These are phyloP conservation scores for Pluvianellus socialis DNA, from an alignment of 2,113 vertebrate genomes.

Conservation along the genomic window DNA sequence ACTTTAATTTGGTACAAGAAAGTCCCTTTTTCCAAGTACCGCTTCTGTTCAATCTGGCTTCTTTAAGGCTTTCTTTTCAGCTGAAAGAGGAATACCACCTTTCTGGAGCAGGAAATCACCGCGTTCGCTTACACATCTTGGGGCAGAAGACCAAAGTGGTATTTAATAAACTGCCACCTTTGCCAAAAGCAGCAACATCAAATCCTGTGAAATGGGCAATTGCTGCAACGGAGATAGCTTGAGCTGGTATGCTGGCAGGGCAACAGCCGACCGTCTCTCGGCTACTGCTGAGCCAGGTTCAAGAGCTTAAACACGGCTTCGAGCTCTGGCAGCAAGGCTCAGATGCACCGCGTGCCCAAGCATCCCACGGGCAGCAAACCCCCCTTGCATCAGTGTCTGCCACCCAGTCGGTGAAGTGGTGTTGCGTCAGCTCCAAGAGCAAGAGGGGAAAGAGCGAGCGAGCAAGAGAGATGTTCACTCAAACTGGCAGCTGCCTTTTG, in stretches of 20 bases:
- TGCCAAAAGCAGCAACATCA: constrained; percentile 47
- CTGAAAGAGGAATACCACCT: background rate
- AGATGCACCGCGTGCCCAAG: background rate
- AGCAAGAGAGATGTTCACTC: constrained; percentile 69
- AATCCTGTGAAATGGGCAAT: constrained; percentile 5
- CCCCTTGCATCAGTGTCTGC: background rate
- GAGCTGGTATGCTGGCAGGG: constrained; percentile 20
- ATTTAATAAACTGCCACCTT: constrained; percentile 48
- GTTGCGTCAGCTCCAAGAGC: constrained; percentile 50
- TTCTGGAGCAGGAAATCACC: background rate
- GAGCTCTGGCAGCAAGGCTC: background rate
- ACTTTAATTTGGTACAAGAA: background rate
- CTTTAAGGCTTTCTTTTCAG: background rate
- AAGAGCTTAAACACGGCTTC: background rate
- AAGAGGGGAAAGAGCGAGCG: background rate
- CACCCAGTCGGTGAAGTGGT: constrained; percentile 35
- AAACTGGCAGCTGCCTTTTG: constrained; percentile 74
- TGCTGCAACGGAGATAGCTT: background rate
- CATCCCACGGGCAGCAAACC: constrained; percentile 3
- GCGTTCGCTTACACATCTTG: background rate
- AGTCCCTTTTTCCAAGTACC: background rate
- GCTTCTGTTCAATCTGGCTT: background rate
- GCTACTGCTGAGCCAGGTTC: constrained; percentile 10
- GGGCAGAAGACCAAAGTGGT: constrained; percentile 23
- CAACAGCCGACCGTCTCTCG: background rate